phyloP scores from a whole-genome alignment of 2,888 invertebrate genomes.

The Eubasilissa splendida region DNA sequence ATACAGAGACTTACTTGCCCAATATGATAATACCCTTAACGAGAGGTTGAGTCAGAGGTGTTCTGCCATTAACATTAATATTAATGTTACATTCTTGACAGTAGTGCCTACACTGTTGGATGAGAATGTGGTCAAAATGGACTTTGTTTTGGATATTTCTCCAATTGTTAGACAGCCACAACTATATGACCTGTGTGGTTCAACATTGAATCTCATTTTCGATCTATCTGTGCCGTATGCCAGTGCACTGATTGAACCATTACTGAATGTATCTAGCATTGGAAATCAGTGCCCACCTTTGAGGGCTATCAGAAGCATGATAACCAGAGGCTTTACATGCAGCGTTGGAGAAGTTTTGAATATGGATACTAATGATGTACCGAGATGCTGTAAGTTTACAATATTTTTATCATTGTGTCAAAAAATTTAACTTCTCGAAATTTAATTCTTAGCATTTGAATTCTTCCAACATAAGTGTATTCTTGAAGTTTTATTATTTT shows the following conservation, averaged over 20 bases:
- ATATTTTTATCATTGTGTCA: not conserved
- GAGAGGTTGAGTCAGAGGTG: conserved; percentile 90
- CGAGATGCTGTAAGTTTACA: conserved; percentile 87
- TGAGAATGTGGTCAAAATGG: conserved; percentile 91
- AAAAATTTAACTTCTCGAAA: not conserved
- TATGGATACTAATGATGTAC: conserved; percentile 92
- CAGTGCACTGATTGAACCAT: conserved; percentile 89
- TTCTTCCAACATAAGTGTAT: not conserved
- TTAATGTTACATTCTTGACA: conserved; percentile 92
- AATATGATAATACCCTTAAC: conserved; percentile 86
- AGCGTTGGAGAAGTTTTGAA: conserved; percentile 94
- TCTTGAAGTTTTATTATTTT: not conserved
- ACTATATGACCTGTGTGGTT: conserved; percentile 95
- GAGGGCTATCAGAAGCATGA: conserved; percentile 87
- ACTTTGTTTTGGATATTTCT: conserved; percentile 89
- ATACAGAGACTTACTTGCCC: conserved; percentile 86
- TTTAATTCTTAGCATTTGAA: not conserved
- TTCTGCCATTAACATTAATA: conserved; percentile 94
- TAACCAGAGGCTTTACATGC: conserved; percentile 93
- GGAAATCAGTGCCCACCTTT: conserved; percentile 95
- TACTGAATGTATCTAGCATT: conserved; percentile 90
- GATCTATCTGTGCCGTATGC: conserved; percentile 95
- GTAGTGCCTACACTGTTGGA: conserved; percentile 85
- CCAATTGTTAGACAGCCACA: conserved; percentile 93
- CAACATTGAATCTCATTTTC: conserved; percentile 93